Base-by-base conservation (phyloP, 2,113 vertebrate species). In the Bungarus multicinctus region DNA sequence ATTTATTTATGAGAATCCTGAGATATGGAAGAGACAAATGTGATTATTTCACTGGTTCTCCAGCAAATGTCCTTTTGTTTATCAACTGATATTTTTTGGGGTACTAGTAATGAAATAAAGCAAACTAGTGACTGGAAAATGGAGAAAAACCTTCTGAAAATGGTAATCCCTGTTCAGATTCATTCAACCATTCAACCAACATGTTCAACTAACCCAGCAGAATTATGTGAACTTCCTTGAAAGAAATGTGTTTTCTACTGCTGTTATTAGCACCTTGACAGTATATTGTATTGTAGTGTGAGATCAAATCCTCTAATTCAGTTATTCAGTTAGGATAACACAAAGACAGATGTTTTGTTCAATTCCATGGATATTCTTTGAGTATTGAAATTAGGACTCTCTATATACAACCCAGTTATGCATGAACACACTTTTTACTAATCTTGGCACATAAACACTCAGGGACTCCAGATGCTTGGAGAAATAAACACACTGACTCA, bases 401-500 rank as follows among this genome's bases (percentile, higher is more conserved):
- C 92, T 96, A 93, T 96, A 95, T 88, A 95, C 87, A 43, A 94
- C 91, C 91, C 94, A 94, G 93, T 95, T 95, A 96, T 96, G 96
- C 96, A 96, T 96, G 95, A 96, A 94, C 95, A 96, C 96, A 94
- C 96, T 97, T 96, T 96, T 95, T 95, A 91, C 96, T 97, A 95
- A 96, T 97, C 95, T 95, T 34, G 85, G 94, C 95, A 95, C 96
- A 95, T 96, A 97, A 97, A 97, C 96, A 97, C 95, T 97, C 95
- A 18, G 95, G 53, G 96, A 95, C 96, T 97, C 97, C 96, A 97
- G 96, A 97, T 95, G 6, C 95, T 96, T 97, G 96, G 91, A 97
- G 97, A 97, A 97, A 97, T 97, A 97, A 97, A 97, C 96, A 97
- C 93, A 96, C 96, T 95, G 97, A 95, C 96, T 95, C 4, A 43